These are phyloP conservation scores for Astyanax mexicanus DNA, from an alignment of 2,797 vertebrate genomes.

Conservation along the genomic window DNA sequence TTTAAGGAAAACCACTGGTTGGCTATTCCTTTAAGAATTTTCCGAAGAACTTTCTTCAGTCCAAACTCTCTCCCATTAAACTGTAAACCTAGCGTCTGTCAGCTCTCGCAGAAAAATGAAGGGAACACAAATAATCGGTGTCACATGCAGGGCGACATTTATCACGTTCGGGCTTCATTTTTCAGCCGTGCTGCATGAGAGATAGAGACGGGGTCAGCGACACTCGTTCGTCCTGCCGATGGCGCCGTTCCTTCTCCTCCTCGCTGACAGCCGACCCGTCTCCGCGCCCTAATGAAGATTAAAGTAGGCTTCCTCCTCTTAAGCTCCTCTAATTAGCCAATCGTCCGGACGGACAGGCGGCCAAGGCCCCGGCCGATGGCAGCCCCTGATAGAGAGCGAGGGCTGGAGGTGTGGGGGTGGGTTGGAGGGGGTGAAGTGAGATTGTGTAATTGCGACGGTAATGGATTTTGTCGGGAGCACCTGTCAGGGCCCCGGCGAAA, in stretches of 20 bases:
- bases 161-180: conserved; percentile 45
- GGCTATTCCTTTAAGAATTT: background rate
- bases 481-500: conserved; percentile 76
- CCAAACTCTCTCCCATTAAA: conserved; percentile 30
- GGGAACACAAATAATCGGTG: conserved; percentile 38
- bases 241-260: conserved; percentile 39
- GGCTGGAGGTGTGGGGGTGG: conserved; percentile 41
- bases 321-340: conserved; percentile 71
- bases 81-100: conserved; percentile 7
- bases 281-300: conserved; percentile 66
- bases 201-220: conserved; percentile 32
- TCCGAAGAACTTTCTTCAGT: conserved; percentile 16
- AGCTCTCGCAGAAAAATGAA: conserved; percentile 8
- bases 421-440: conserved; percentile 56
- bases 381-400: conserved; percentile 43
- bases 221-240: conserved; percentile 23
- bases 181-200: conserved; percentile 11
- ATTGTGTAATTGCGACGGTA: conserved; percentile 77
- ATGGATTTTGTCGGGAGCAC: conserved; percentile 81
- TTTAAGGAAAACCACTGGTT: too few species aligned
- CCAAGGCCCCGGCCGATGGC: conserved; percentile 34
- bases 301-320: conserved; percentile 68
- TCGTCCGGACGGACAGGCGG: conserved; percentile 53
- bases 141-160: conserved; percentile 21
- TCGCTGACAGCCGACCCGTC: conserved; percentile 57